Evolutionary conservation across 2,888 invertebrate species (phyloP), one percentile per base, ranked within the genome.

Genomic region (Volucella bombylans): DNA sequence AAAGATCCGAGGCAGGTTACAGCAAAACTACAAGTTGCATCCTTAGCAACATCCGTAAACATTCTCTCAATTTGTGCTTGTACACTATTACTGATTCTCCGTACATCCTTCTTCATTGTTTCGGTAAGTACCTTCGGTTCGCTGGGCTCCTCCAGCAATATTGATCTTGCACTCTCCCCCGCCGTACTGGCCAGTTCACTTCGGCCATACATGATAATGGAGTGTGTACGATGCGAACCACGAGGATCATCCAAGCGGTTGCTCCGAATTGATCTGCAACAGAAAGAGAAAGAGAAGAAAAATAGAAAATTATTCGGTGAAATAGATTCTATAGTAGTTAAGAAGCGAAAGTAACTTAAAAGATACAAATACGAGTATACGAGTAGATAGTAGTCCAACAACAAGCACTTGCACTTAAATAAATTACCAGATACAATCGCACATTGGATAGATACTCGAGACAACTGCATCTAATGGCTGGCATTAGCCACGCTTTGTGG

Each of bases 11-110:
- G 92, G 89, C 97, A 97, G 88, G 96, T 95, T 1, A 97, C 96
- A 87, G 94, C 94, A 88, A 95, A 95, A 57, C 93, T 91, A 87
- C 94, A 94, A 9, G 94, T 93, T 1, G 94, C 94, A 82, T 94
- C 93, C 72, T 94, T 94, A 3, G 95, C 94, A 88, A 96, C 94
- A 82, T 95, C 95, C 31, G 94, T 94, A 89, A 97, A 97, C 94
- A 97, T 96, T 88, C 95, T 95, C 90, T 97, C 97, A 91, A 97
- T 97, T 88, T 96, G 94, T 14, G 96, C 96, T 91, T 97, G 97
- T 2, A 97, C 96, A 71, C 95, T 95, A 88, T 96, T 96, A 88
- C 94, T 94, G 45, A 94, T 93, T 68, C 90, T 89, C 41, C 90
- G 89, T 14, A 90, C 90, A 87, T 91, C 90, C 79, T 90, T 90